Base-by-base conservation (phyloP, 1,140 invertebrate species). In the Protaetia brevitarsis region DNA sequence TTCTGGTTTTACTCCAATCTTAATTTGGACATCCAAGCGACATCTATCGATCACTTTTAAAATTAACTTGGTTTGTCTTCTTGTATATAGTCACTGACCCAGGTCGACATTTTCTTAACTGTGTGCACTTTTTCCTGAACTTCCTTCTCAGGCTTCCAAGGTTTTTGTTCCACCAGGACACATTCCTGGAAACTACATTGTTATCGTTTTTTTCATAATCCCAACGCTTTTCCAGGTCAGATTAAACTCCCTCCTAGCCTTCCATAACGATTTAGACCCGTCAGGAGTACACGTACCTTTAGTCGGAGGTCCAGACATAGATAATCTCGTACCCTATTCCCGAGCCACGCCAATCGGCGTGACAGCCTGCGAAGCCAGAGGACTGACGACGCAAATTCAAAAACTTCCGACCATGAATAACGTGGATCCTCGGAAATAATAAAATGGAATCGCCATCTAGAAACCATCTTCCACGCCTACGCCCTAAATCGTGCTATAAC, bases 251-350 rank as follows among this genome's bases (percentile, higher is more conserved):
- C 36, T 74, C 2, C 31, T 72, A 8, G 74, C 70, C 3, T 60
- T 67, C 1, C 70, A 72, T 51, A 68, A 75, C n/a, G 68, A 67
- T 11, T 63, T 77, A 34, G 71, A 77, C 45, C 75, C 74, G 0
- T 36, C 51, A 11, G 64, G 60, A 30, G 70, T 74, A 13, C 68
- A 76, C 27, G 72, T 75, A 3, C 77, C 77, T 3, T 34, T 78
- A 2, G 29, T 74, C 2, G 77, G 77, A 29, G 77, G 77, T 13
- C 74, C 77, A 8, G 77, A 78, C 56, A 66, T 73, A 6, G 75
- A 78, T 34, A 59, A 67, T 23, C 64, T 71, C 1, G 71, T 78
- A 6, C 77, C 77, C 7, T 41, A 74, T 56, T 73, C 74, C 13
- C 59, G 68, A 3, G 70, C 68, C 1, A 26, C 30, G 0, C 70